These are phyloP conservation scores for Fistularia tabacaria DNA, from an alignment of 2,797 vertebrate genomes.

Conservation along the genomic window DNA sequence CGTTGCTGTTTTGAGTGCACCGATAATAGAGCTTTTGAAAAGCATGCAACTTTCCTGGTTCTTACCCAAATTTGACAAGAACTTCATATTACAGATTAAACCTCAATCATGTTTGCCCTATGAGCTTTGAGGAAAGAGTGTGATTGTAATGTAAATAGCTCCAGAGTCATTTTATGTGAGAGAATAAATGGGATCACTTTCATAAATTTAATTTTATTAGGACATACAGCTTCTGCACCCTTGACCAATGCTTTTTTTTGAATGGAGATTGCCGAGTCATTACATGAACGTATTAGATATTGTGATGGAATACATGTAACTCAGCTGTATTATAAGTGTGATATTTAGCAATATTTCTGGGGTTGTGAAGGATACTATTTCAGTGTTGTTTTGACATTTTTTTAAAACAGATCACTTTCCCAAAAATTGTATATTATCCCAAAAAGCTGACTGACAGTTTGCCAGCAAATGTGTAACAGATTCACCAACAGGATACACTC, in stretches of 20 bases:
- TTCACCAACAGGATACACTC: no score
- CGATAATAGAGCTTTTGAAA: constrained; percentile 22
- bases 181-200: constrained; percentile 51
- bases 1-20: constrained; percentile 52
- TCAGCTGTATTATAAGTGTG: no score
- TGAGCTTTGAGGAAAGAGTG: constrained; percentile 27
- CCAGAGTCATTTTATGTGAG: constrained; percentile 69
- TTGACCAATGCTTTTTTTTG: constrained; percentile 11
- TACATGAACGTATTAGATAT: no score
- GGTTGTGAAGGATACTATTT: no score
- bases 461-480: no score
- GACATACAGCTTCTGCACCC: constrained; percentile 42
- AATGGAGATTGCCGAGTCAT: background rate
- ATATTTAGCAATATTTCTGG: no score
- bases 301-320: no score
- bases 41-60: constrained; percentile 41
- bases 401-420: no score
- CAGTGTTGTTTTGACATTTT: no score
- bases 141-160: constrained; percentile 76
- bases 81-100: constrained; percentile 14
- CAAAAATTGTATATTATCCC: no score
- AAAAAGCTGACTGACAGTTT: no score
- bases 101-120: constrained; percentile 20
- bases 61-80: constrained; percentile 17
- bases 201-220: constrained; percentile 47